A percentile compares a stretch with the other conserved stretches of the same genome.
Conservation (phyloP, 2,888 invertebrate genomes). For the Oscheius sp. region DNA sequence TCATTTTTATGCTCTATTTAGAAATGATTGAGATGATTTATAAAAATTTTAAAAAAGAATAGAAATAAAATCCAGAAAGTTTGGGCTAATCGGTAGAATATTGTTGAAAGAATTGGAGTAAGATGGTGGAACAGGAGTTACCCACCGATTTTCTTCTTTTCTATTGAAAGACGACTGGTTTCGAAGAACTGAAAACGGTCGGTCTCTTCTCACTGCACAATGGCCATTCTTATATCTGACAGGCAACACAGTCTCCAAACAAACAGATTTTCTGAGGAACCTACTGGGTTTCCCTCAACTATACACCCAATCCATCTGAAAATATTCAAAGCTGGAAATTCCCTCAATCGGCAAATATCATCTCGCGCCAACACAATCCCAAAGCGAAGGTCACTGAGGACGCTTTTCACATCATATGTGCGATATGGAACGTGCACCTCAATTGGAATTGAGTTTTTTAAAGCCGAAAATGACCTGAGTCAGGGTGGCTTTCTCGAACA, state of each 20-base stretch:
- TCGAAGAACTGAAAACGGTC: slow-evolving; percentile 17
- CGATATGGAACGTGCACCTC: slow-evolving; percentile 25
- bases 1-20: too few species aligned
- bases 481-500: slow-evolving; percentile 16
- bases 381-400: slow-evolving; percentile 14
- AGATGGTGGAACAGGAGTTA: too few species aligned
- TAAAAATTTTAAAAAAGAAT: too few species aligned
- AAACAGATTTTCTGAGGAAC: neutral
- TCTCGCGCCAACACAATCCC: slow-evolving; percentile 11
- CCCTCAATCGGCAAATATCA: slow-evolving; percentile 5
- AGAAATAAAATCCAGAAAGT: too few species aligned
- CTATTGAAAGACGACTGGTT: too few species aligned
- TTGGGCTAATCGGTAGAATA: too few species aligned
- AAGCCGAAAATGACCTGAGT: slow-evolving; percentile 26
- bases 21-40: too few species aligned
- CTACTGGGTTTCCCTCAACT: neutral
- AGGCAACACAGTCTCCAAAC: neutral
- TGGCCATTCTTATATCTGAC: neutral
- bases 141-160: too few species aligned
- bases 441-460: slow-evolving; percentile 23
- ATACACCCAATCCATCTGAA: neutral
- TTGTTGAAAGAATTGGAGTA: too few species aligned
- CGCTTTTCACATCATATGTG: slow-evolving; percentile 28
- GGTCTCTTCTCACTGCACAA: slow-evolving; percentile 1
- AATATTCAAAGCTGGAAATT: neutral